Percentiles rank a stretch among this genome's conserved stretches.
These are phyloP conservation scores for Hipposideros larvatus DNA, from an alignment of 2,797 vertebrate genomes.

Conservation along the genomic window DNA sequence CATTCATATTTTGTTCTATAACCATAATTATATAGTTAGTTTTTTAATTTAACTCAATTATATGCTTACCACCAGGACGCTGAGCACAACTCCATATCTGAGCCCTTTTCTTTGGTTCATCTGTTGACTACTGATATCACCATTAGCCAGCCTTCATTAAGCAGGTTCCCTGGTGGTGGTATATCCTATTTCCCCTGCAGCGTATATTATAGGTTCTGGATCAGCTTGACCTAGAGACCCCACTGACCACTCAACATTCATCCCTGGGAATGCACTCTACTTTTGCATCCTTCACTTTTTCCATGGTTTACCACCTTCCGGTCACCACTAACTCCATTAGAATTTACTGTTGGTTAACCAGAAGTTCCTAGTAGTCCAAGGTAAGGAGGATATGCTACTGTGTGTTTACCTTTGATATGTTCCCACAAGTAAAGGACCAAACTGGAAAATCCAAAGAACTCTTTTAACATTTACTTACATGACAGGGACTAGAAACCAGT, in stretches of 20 bases:
- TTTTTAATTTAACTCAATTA: slow-evolving; percentile 23
- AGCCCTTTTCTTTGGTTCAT: neutral
- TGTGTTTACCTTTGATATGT: neutral
- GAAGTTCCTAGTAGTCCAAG: neutral
- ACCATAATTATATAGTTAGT: neutral
- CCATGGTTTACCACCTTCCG: neutral
- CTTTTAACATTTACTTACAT: neutral
- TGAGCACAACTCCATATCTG: neutral
- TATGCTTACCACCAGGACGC: neutral
- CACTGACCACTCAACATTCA: neutral
- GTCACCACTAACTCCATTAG: neutral
- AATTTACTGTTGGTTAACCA: neutral
- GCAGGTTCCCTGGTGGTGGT: neutral
- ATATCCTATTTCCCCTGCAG: neutral
- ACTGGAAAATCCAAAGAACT: neutral
- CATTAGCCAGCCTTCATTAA: neutral
- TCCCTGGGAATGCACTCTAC: neutral
- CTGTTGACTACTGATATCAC: neutral
- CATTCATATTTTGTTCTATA: neutral
- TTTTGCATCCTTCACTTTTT: neutral
- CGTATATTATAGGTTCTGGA: neutral
- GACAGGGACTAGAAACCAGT: neutral
- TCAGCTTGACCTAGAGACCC: neutral
- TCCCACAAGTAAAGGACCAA: neutral
- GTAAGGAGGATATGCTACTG: neutral